Conservation (phyloP, 2,888 invertebrate genomes). For the Achlya flavicornis region DNA sequence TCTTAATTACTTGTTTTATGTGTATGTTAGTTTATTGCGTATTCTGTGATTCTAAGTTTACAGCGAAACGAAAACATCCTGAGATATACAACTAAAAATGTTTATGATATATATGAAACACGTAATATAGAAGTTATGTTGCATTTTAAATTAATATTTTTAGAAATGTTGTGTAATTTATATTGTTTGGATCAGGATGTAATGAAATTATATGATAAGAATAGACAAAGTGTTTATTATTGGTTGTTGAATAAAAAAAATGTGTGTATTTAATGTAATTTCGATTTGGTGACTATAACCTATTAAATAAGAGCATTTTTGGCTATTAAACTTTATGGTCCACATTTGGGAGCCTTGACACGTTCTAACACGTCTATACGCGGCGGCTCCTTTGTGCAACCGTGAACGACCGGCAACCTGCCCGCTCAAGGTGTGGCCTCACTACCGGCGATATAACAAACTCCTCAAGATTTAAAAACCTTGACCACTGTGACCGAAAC, state of each 20-base stretch:
- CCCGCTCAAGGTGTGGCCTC: slow-evolving; percentile 20
- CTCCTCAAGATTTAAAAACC: too few relatives aligned
- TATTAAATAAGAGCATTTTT: slow-evolving; percentile 43
- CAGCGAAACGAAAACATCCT: not conserved
- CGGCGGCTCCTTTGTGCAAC: slow-evolving; percentile 62
- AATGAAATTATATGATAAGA: slow-evolving; percentile 17
- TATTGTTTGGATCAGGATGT: not conserved
- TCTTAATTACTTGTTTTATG: slow-evolving; percentile 33
- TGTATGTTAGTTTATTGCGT: slow-evolving; percentile 22
- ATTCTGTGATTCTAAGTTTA: not conserved
- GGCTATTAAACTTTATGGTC: slow-evolving; percentile 49
- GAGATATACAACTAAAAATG: too few relatives aligned
- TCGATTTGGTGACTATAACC: slow-evolving; percentile 26
- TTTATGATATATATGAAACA: too few relatives aligned
- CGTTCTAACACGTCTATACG: slow-evolving; percentile 51
- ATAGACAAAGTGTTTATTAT: slow-evolving; percentile 19
- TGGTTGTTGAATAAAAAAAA: slow-evolving; percentile 24
- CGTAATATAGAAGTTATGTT: too few relatives aligned
- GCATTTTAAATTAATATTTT: too few relatives aligned
- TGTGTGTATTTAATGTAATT: slow-evolving; percentile 28
- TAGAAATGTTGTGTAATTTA: too few relatives aligned
- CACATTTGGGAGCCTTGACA: slow-evolving; percentile 55
- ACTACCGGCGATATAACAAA: slow-evolving; percentile 29
- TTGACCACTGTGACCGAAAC: too few relatives aligned
- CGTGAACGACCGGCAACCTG: slow-evolving; percentile 39